Evolutionary conservation across 2,888 invertebrate genomes (phyloP).

Genomic region (Epicampocera succincta): DNA sequence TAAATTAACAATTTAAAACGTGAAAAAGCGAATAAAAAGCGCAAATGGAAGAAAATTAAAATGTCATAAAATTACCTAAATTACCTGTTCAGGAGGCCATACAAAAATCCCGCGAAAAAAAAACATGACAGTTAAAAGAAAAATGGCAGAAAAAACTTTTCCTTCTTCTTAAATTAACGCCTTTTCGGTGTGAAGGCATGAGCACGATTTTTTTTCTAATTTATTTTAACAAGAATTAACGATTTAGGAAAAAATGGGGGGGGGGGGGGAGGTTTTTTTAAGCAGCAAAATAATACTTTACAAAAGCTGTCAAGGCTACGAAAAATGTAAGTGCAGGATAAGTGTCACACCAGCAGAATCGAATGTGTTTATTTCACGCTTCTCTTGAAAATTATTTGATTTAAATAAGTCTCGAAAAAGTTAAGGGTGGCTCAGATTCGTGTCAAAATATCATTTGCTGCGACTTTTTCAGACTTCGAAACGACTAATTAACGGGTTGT

Average conservation of each 20-base stretch:
- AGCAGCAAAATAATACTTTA: constrained; percentile 63
- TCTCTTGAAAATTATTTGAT: background rate
- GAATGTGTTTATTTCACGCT: constrained; percentile 16
- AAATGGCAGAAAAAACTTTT: constrained; percentile 46
- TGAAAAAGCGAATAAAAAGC: background rate
- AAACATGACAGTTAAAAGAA: constrained; percentile 14
- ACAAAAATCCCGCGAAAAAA: constrained; percentile 8
- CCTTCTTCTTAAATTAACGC: constrained; percentile 75
- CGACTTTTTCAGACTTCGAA: too few species aligned
- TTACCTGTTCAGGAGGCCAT: constrained; percentile 74
- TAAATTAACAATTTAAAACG: constrained; percentile 75
- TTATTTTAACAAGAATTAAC: constrained; percentile 5
- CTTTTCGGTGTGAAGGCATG: constrained; percentile 63
- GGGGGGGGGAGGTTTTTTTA: background rate
- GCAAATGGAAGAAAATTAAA: constrained; percentile 37
- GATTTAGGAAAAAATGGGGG: background rate
- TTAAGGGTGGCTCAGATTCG: too few species aligned
- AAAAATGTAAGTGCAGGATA: constrained; percentile 63
- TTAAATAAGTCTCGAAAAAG: too few species aligned
- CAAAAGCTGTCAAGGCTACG: constrained; percentile 74
- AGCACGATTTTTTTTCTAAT: background rate
- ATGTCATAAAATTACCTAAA: constrained; percentile 78
- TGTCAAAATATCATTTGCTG: too few species aligned
- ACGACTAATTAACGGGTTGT: too few species aligned
- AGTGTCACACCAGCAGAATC: constrained; percentile 21